Conservation (phyloP, 2,888 invertebrate species). For the Glaucopsyche alexis region DNA sequence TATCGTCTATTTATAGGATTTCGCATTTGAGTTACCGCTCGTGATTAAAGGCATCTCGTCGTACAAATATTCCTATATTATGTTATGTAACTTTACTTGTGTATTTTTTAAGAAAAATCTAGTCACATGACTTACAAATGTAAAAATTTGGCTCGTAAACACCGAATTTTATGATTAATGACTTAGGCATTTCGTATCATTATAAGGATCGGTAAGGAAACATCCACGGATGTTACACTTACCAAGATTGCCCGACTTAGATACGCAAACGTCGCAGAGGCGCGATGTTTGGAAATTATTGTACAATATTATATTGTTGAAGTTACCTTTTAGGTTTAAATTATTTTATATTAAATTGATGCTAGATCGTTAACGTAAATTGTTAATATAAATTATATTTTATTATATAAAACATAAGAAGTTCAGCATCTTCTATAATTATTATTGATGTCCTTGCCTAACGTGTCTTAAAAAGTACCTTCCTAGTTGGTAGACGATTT, state of each 20-base stretch:
- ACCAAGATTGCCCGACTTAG: background rate
- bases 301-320: conserved; percentile 47
- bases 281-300: background rate
- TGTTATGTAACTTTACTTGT: conserved; percentile 68
- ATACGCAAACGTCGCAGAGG: background rate
- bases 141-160: conserved; percentile 69
- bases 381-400: conserved; percentile 59
- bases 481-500: conserved; percentile 59
- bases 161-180: conserved; percentile 64
- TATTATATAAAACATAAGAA: conserved; percentile 61
- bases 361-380: conserved; percentile 69
- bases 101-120: conserved; percentile 78
- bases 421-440: conserved; percentile 67
- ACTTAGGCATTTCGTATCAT: conserved; percentile 56
- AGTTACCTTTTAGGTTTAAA: conserved; percentile 78
- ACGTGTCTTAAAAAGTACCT: conserved; percentile 77
- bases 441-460: conserved; percentile 49
- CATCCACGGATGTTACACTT: conserved; percentile 44
- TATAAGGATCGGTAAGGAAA: conserved; percentile 26
- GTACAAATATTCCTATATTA: conserved; percentile 77
- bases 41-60: conserved; percentile 80
- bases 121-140: conserved; percentile 79
- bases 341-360: conserved; percentile 68
- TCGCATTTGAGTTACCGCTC: conserved; percentile 80
- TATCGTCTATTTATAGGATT: conserved; percentile 65